Conservation (phyloP, 2,113 vertebrate species). For the Eretmochelys imbricata region DNA sequence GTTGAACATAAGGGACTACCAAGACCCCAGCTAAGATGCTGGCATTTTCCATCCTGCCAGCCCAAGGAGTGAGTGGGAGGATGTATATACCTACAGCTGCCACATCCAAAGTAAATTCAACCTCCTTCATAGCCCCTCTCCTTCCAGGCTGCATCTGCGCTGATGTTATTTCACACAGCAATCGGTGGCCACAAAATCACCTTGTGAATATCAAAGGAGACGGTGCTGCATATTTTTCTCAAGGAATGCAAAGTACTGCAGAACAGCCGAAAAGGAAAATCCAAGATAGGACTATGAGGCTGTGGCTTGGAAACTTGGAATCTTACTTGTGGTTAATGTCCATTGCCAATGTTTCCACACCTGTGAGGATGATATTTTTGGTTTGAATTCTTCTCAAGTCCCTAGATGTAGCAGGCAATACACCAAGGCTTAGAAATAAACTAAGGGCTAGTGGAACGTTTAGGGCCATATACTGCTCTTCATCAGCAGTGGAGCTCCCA, state of each 20-base stretch:
- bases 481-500: not conserved
- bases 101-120: rapidly evolving
- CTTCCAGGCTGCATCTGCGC: not conserved
- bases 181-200: not conserved
- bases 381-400: not conserved
- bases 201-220: not conserved
- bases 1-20: not conserved
- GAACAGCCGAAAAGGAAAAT: not conserved
- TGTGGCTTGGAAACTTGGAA: not conserved
- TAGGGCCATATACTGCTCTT: not conserved
- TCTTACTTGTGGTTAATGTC: not conserved
- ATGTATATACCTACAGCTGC: not conserved
- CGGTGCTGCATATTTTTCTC: not conserved
- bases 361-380: not conserved
- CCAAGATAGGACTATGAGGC: not conserved
- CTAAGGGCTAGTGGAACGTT: not conserved
- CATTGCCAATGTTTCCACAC: not conserved
- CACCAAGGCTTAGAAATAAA: not conserved
- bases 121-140: not conserved
- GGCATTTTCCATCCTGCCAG: not conserved
- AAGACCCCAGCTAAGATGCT: not conserved
- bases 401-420: not conserved
- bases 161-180: not conserved
- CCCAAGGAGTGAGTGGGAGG: not conserved
- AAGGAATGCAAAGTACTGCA: not conserved